Base-by-base conservation (phyloP, 2,113 vertebrate genomes). In the Rhabdomys dilectus region DNA sequence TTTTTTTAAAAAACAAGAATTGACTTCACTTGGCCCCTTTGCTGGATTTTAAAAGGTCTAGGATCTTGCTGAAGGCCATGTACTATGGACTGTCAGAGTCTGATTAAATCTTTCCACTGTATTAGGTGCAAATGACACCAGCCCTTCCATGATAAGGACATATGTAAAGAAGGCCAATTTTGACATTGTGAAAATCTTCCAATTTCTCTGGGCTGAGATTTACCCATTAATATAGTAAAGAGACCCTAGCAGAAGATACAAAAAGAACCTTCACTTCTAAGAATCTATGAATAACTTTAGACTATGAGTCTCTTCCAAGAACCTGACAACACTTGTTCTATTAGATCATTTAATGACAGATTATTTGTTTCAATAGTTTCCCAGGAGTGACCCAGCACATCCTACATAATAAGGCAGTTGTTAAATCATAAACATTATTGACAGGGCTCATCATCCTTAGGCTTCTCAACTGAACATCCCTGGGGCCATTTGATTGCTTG, bases 291-390 rank as follows among this genome's bases (percentile, higher is more conserved):
- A 94, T 94, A 97, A 68, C 78, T 95, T 96, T 96, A 94, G 78
- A 87, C 97, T 70, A 90, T 64, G 73, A 7, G 53, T 78, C 42
- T 97, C 68, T 96, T 97, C 96, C 96, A 97, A 97, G 94, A 97
- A 96, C 85, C 96, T 97, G 97, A 97, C 92, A 97, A 97, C 95
- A 95, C 97, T 97, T 96, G 85, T 89, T 96, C 95, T 95, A 97
- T 98, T 97, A 97, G 97, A 73, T 96, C 92, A 97, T 92, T 96
- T 96, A 94, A 93, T 60, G 93, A 76, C 81, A 95, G 93, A 97
- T 95, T 95, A 95, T 97, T 98, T 97, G 94, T 97, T 97, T 96
- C 96, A 97, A 97, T 97, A 95, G 92, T 96, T 97, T 97, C 95
- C 96, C 96, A 95, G 96, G 95, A 96, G 96, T 97, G 87, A 97